Conservation (phyloP, 2,888 invertebrate genomes). For the Agapetus fuscipes region DNA sequence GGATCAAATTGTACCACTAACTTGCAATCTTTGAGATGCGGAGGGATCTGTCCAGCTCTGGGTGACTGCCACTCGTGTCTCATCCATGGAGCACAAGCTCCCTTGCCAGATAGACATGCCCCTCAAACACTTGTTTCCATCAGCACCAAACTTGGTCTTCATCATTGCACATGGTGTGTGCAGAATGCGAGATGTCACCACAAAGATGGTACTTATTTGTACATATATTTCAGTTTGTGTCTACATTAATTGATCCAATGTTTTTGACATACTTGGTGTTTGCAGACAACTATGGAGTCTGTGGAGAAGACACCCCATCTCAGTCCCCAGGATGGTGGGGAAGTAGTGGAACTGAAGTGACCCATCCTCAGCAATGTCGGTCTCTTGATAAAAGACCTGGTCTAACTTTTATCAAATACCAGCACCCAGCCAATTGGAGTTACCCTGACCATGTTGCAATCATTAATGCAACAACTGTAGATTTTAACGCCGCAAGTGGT, state of each 20-base stretch:
- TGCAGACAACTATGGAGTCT: constrained; percentile 68
- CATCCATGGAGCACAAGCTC: constrained; percentile 60
- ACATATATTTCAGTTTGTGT: no score
- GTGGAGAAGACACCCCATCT: constrained; percentile 76
- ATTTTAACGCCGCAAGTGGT: constrained; percentile 64
- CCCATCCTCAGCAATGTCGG: constrained; percentile 67
- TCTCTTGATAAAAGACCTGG: constrained; percentile 74
- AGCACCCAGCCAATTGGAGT: constrained; percentile 75
- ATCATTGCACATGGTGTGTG: constrained; percentile 88
- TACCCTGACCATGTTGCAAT: constrained; percentile 85
- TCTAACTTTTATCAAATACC: constrained; percentile 78
- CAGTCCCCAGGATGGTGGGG: constrained; percentile 90
- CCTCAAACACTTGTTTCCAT: constrained; percentile 45
- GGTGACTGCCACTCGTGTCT: constrained; percentile 87
- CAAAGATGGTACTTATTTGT: constrained; percentile 65
- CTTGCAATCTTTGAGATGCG: constrained; percentile 77
- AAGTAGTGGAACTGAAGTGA: constrained; percentile 65
- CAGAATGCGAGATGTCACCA: constrained; percentile 86
- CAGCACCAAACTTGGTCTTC: constrained; percentile 66
- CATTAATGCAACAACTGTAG: constrained; percentile 76
- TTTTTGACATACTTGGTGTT: no score
- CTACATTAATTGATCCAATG: no score
- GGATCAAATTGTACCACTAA: constrained; percentile 88
- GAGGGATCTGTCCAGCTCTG: constrained; percentile 81
- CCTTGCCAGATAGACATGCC: constrained; percentile 28